Base-by-base conservation (phyloP, 2,797 vertebrate species). In the Melanotaenia trifasciata region DNA sequence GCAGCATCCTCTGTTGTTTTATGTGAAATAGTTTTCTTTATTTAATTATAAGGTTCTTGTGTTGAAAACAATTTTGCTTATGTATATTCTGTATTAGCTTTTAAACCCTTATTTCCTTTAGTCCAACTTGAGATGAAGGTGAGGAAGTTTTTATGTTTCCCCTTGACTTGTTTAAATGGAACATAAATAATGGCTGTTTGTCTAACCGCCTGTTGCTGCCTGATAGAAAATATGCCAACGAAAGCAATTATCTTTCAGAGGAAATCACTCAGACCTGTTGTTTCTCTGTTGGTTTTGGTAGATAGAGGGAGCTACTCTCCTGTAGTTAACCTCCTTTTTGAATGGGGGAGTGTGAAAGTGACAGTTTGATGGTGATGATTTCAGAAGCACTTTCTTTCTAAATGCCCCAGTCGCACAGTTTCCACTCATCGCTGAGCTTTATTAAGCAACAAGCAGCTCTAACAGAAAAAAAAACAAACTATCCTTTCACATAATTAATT, bases 281-380 rank as follows among this genome's bases (percentile, higher is more conserved):
- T 32, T 72, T 80, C 62, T 89, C 79, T 89, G 54, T 87, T 72
- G 75, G 59, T 54, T 88, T 79, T 61, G 81, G 89, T 87, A 93
- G 90, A 89, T 83, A 92, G 91, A 93, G 88, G 89, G 89, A 88
- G 90, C 90, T 87, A 4, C 85, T 89, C 85, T 89, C 80, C 86
- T 87, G 71, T 81, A 30, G 33, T 90, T 88, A 24, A 54, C 59
- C 51, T 57, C 24, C 32, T 67, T 12, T 72, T 36, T 78, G 56
- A 78, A 35, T 68, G 30, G 73, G 51, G 56, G 45, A 64, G 63
- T 76, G 53, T 43, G 9, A 53, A 50, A 78, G 60, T 80, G 72
- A 84, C 70, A 76, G 76, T 62, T 81, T 62, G 63, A 69, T 79
- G 67, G 76, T 56, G 68, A 62, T 83, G 71, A 78, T 67, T 64